Evolutionary conservation across 2,888 invertebrate genomes (phyloP), one percentile per base, ranked within the genome.

Genomic region (Aethes cnicana): DNA sequence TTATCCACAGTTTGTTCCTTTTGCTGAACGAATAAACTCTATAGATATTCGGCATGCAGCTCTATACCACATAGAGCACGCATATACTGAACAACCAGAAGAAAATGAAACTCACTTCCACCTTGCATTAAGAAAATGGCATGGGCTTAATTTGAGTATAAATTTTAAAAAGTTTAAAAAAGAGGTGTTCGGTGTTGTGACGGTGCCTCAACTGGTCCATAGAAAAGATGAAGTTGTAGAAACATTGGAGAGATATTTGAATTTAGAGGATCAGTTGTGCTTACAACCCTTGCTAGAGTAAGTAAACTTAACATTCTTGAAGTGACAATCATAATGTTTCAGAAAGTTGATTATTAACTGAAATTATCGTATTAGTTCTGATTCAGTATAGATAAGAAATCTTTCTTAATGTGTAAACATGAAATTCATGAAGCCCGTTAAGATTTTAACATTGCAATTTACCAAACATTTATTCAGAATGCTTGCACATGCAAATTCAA

Each of bases 41-140:
- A 95, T 98, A 52, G 95, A 97, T 73, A 92, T 98, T 30, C 87
- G 92, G 1, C 91, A 91, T 70, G 94, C 97, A 81, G 95, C 97
- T 1, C 93, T 97, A 26, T 97, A 97, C 74, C 94, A 94, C 67
- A 93, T 98, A 41, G 92, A 93, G 18, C 95, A 96, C 78, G 92
- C 91, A 59, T 93, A 96, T 75, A 93, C 95, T 47, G 91, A 92
- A 58, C 90, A 92, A 6, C 93, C 93, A 4, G 94, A 93, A 61
- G 94, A 94, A 44, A 86, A 91, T 42, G 93, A 94, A 68, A 96
- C 97, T 0, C 94, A 94, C 74, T 97, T 98, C 76, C 91, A 93
- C 64, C 92, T 96, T 75, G 92, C 96, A 0, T 77, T 98, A 14
- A 92, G 94, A 57, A 98, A 98, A 90, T 98, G 98, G 97, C 93